Percentiles rank a stretch among this genome's conserved stretches.
phyloP scores from a whole-genome alignment of 64 coral and sea anemone species.

The Dendronephthya gigantea region DNA sequence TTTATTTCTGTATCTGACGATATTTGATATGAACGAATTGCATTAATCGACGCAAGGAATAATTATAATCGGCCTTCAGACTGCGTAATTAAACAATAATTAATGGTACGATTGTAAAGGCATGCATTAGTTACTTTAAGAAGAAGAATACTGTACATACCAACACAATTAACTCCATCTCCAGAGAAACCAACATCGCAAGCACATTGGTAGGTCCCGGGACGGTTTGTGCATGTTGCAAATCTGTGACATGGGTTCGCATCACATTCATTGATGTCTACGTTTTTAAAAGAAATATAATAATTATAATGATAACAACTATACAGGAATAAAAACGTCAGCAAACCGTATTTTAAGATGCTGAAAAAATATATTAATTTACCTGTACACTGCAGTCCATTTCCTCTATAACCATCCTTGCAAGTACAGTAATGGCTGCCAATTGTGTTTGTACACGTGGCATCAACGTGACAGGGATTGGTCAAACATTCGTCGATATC shows the following conservation, averaged over 20 bases:
- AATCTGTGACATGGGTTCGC: neutral
- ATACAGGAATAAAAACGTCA: too few species aligned
- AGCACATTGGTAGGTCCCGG: neutral
- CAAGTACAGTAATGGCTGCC: neutral
- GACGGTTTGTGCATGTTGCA: neutral
- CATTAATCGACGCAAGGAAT: too few species aligned
- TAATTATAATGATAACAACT: too few species aligned
- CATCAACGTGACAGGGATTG: neutral
- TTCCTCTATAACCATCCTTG: neutral
- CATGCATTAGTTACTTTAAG: too few species aligned
- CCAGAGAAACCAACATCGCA: neutral
- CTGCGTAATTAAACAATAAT: too few species aligned
- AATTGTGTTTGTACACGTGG: constrained; percentile 7
- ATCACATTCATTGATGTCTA: neutral
- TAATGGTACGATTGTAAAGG: too few species aligned
- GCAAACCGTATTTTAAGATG: too few species aligned
- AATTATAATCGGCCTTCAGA: too few species aligned
- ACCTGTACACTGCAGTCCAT: neutral
- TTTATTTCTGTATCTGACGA: too few species aligned
- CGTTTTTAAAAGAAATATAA: neutral
- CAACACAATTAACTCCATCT: neutral
- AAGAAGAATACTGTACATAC: neutral
- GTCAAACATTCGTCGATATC: neutral
- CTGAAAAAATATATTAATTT: neutral
- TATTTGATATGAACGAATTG: too few species aligned